phyloP scores from a whole-genome alignment of 2,888 invertebrate genomes.

The Odontocerum albicorne region DNA sequence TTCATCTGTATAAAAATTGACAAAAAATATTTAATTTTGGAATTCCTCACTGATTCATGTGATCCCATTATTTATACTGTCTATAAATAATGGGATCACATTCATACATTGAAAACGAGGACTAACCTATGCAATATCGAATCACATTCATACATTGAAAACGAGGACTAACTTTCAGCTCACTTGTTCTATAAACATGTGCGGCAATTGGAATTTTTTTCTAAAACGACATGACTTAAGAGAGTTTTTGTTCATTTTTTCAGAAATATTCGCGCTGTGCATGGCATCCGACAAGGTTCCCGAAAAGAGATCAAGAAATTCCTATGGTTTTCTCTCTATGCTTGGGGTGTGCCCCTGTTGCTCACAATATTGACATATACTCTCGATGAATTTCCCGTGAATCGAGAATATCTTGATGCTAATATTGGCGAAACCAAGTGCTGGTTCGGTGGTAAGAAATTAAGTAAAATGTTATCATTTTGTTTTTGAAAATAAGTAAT shows the following conservation, averaged over 20 bases:
- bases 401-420: conserved; percentile 56
- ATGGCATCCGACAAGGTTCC: conserved; percentile 50
- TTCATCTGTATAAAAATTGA: too few species aligned
- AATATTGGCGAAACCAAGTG: conserved; percentile 64
- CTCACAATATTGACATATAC: conserved; percentile 59
- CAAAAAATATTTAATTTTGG: too few species aligned
- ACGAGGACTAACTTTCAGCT: neutral
- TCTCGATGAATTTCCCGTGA: conserved; percentile 55
- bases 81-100: neutral
- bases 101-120: neutral
- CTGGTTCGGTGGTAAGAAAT: too few species aligned
- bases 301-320: conserved; percentile 60
- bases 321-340: conserved; percentile 67
- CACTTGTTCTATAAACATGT: too few species aligned
- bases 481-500: too few species aligned
- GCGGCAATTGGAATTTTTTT: too few species aligned
- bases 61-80: neutral
- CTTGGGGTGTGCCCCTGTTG: conserved; percentile 66
- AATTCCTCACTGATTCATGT: conserved; percentile 20
- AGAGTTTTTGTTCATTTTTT: conserved; percentile 21
- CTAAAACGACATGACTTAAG: conserved; percentile 26
- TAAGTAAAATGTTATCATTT: too few species aligned
- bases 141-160: neutral
- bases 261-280: conserved; percentile 55
- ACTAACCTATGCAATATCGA: conserved; percentile 1